Base-by-base conservation (phyloP, 2,888 invertebrate species). In the Nymphalis polychloros region DNA sequence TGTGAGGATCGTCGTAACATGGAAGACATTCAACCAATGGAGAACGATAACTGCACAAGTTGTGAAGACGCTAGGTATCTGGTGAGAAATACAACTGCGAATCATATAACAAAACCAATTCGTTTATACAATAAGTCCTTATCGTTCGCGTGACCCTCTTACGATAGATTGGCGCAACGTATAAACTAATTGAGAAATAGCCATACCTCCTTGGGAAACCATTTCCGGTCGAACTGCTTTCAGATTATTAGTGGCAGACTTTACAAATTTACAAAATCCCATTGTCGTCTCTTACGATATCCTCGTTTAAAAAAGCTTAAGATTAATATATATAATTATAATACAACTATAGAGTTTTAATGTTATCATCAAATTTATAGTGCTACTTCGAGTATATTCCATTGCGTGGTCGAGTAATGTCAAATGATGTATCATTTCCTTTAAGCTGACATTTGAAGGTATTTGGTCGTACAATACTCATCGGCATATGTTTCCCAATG, bases 401-500 rank as follows among this genome's bases (percentile, higher is more conserved):
- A 23, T 2, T 2, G 1, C 13, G 23, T 1, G 1, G n/a, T 50
- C n/a, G 2, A 19, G 20, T 20, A 20, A 5, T 17, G 3, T 7
- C n/a, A n/a, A n/a, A 23, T 23, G 23, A 23, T 10, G 16, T 16
- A 16, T 17, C 64, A 69, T 47, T 75, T 64, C 66, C 67, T 72
- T 72, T 41, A 76, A 92, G 92, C 70, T 92, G 16, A 87, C 81
- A 2, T 91, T 92, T 70, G 84, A 90, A 77, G 90, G 92, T 0
- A 78, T 83, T 69, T 92, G 92, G 92, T 86, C 89, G 0, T 84
- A 77, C 74, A 90, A 92, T 73, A 92, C 92, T 0, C 92, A 92
- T 67, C 82, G 80, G 0, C 64, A 73, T 0, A 83, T 87, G 83
- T 92, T 83, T 60, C 92, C 92, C 0, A 70, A 52, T 6, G 63